Evolutionary conservation across 2,113 vertebrate species (phyloP).

Genomic region (Limnothrissa miodon): DNA sequence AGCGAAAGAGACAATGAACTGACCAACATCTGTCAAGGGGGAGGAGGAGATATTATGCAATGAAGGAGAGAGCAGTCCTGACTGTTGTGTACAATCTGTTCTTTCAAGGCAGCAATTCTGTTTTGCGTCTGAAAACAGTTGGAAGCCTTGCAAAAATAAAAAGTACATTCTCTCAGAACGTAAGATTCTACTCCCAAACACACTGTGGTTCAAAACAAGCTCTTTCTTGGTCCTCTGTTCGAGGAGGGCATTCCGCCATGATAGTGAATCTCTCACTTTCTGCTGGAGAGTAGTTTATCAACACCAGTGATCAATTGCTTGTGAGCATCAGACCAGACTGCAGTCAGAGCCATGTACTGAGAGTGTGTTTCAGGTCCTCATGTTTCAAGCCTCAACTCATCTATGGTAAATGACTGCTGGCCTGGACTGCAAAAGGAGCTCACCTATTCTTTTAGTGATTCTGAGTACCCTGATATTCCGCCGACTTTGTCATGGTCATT

Average conservation of each 20-base stretch:
- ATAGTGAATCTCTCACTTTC: background rate
- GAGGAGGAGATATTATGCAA: background rate
- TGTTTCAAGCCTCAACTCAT: background rate
- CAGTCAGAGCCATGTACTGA: background rate
- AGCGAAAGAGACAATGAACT: background rate
- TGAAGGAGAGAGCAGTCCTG: background rate
- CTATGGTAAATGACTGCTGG: background rate
- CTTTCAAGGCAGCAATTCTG: background rate
- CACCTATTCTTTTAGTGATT: background rate
- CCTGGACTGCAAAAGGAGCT: background rate
- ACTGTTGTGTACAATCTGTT: background rate
- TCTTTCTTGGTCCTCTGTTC: no score
- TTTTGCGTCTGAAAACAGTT: background rate
- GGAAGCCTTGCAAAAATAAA: background rate
- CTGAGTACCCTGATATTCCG: background rate
- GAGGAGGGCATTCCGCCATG: background rate
- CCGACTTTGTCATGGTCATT: background rate
- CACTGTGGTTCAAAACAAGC: background rate
- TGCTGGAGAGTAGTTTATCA: background rate
- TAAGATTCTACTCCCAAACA: background rate
- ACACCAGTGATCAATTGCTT: background rate
- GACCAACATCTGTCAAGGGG: constrained; percentile 1
- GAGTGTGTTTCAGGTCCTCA: background rate
- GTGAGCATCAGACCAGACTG: background rate
- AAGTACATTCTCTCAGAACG: background rate